Conservation (phyloP, 2,888 invertebrate genomes). For the Achlya flavicornis region DNA sequence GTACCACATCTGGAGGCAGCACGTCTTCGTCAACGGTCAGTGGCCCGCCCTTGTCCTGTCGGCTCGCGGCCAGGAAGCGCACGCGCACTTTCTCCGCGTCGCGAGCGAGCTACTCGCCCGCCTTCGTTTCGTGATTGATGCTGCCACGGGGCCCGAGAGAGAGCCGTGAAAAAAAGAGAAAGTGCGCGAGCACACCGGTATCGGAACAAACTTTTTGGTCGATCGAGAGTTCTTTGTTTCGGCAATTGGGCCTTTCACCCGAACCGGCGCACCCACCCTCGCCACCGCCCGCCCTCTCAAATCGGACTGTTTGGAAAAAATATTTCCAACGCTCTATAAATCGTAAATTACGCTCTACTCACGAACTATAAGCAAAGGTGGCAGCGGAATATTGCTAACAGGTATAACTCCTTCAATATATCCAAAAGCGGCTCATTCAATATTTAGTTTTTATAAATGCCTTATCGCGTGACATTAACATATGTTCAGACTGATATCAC, state of each 20-base stretch:
- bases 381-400: background rate
- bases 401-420: background rate
- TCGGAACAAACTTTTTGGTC: constrained; percentile 63
- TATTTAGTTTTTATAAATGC: background rate
- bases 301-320: background rate
- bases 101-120: constrained; percentile 25
- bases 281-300: background rate
- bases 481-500: background rate
- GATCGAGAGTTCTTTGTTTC: constrained; percentile 68
- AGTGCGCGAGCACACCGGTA: constrained; percentile 67
- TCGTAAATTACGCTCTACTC: background rate
- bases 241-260: constrained; percentile 57
- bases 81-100: constrained; percentile 61
- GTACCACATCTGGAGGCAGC: constrained; percentile 92
- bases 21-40: constrained; percentile 91
- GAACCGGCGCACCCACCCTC: constrained; percentile 18
- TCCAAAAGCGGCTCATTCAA: background rate
- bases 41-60: constrained; percentile 36
- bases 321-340: background rate
- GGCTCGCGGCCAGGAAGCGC: constrained; percentile 40
- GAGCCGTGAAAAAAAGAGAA: constrained; percentile 66
- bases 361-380: background rate
- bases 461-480: background rate
- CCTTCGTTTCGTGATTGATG: constrained; percentile 39
- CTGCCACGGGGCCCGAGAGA: constrained; percentile 42